Conservation (phyloP, 2,113 vertebrate species). For the Amphiprion percula region DNA sequence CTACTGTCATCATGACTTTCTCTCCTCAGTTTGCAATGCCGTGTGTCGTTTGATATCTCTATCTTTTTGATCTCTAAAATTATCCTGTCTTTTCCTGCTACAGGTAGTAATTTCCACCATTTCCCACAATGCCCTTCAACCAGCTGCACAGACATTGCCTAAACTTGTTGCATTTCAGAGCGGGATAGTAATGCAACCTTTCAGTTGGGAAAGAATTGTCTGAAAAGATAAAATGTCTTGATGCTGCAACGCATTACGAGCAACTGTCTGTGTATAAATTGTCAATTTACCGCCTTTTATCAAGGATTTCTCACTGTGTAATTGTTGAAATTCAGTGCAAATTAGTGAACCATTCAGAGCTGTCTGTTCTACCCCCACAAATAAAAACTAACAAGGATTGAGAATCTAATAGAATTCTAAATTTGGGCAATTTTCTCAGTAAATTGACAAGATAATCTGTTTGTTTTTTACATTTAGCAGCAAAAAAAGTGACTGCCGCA, state of each 20-base stretch:
- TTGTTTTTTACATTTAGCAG: background rate
- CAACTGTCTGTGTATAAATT: fast-evolving
- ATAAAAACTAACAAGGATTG: background rate
- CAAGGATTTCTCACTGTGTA: background rate
- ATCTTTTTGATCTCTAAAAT: background rate
- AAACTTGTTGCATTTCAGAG: slow-evolving; percentile 29
- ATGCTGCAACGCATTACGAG: background rate
- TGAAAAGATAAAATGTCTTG: background rate
- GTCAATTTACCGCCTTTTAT: background rate
- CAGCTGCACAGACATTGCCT: slow-evolving; percentile 3
- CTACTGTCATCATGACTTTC: background rate
- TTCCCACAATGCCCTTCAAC: slow-evolving; percentile 32
- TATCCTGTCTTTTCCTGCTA: background rate
- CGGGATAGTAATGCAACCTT: too few species aligned
- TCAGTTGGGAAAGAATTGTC: background rate
- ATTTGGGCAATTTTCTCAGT: background rate
- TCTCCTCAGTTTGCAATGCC: background rate
- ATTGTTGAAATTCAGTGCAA: background rate
- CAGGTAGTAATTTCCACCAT: background rate
- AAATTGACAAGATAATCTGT: background rate
- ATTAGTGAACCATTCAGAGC: background rate
- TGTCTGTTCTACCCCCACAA: background rate
- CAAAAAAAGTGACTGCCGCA: background rate
- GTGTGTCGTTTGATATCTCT: too few species aligned
- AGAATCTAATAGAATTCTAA: too few species aligned